Conservation (phyloP, 2,888 invertebrate species). For the Sipha maydis region DNA sequence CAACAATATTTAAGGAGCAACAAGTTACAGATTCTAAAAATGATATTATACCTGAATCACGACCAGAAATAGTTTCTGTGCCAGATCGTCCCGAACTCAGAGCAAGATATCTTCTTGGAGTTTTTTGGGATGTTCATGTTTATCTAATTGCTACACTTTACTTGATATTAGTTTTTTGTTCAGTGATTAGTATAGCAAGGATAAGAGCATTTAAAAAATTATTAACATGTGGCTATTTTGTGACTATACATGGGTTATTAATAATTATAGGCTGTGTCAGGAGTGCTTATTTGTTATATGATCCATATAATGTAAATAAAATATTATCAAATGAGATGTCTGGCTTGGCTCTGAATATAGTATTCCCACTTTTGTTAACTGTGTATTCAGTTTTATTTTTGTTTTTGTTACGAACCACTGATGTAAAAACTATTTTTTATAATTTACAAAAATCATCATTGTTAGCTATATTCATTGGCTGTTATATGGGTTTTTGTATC, state of each 20-base stretch:
- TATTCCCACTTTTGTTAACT: slow-evolving; percentile 87
- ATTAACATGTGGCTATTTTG: slow-evolving; percentile 87
- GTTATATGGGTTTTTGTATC: slow-evolving; percentile 84
- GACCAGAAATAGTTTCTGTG: slow-evolving; percentile 65
- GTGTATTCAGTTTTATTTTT: slow-evolving; percentile 88
- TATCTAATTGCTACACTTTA: slow-evolving; percentile 88
- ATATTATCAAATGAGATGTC: slow-evolving; percentile 82
- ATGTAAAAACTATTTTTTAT: slow-evolving; percentile 67
- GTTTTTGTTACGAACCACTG: slow-evolving; percentile 84
- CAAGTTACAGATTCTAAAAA: slow-evolving; percentile 59
- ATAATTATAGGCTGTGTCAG: slow-evolving; percentile 84
- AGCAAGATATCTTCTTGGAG: slow-evolving; percentile 72
- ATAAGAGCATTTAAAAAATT: slow-evolving; percentile 88
- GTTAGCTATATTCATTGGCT: slow-evolving; percentile 80
- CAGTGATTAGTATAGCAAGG: slow-evolving; percentile 85
- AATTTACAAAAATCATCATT: slow-evolving; percentile 80
- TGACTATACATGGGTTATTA: slow-evolving; percentile 84
- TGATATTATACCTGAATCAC: slow-evolving; percentile 62
- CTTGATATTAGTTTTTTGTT: slow-evolving; percentile 83
- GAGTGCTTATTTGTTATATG: slow-evolving; percentile 88
- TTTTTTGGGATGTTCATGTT: slow-evolving; percentile 92
- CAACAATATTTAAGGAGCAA: slow-evolving; percentile 63
- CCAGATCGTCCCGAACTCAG: slow-evolving; percentile 65
- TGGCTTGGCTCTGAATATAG: slow-evolving; percentile 84
- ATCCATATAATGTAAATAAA: slow-evolving; percentile 88